phyloP scores from a whole-genome alignment of 2,888 invertebrate species.

The Plebejus melissa region DNA sequence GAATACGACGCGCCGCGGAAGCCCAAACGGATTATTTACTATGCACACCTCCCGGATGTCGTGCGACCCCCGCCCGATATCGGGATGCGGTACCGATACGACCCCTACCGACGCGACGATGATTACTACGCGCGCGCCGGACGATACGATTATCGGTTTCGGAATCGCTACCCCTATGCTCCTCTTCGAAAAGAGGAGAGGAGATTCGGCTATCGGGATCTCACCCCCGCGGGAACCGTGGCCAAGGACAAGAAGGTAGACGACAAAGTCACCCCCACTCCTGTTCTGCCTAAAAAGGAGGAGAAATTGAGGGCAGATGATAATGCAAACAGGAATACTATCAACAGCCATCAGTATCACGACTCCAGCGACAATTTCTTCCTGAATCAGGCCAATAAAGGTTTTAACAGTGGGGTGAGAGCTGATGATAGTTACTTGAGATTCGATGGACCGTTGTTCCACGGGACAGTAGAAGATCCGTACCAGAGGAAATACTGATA shows the following conservation, averaged over 20 bases:
- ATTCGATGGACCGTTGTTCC: slow-evolving; percentile 68
- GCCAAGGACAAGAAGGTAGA: slow-evolving; percentile 67
- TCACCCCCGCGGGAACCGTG: slow-evolving; percentile 60
- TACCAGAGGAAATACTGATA: slow-evolving; percentile 66
- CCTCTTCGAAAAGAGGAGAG: slow-evolving; percentile 69
- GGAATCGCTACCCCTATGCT: slow-evolving; percentile 65
- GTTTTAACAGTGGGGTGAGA: slow-evolving; percentile 54
- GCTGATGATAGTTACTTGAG: slow-evolving; percentile 60
- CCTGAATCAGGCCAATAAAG: slow-evolving; percentile 55
- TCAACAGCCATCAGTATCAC: slow-evolving; percentile 73
- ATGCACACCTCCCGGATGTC: slow-evolving; percentile 84
- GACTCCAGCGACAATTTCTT: slow-evolving; percentile 50
- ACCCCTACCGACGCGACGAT: slow-evolving; percentile 69
- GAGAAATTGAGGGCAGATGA: slow-evolving; percentile 46
- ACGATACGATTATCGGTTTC: slow-evolving; percentile 69
- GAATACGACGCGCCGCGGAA: slow-evolving; percentile 67
- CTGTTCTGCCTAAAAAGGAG: slow-evolving; percentile 64
- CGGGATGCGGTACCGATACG: slow-evolving; percentile 70
- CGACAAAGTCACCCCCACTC: slow-evolving; percentile 70
- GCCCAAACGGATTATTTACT: slow-evolving; percentile 83
- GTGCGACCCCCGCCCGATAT: slow-evolving; percentile 79
- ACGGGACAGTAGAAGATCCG: slow-evolving; percentile 63
- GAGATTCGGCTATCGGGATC: slow-evolving; percentile 67
- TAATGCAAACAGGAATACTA: slow-evolving; percentile 51
- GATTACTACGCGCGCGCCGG: slow-evolving; percentile 61